A percentile compares a stretch with the other conserved stretches of the same genome.
These are phyloP conservation scores for Ciconia stormi DNA, from an alignment of 2,113 vertebrate genomes.

Conservation along the genomic window DNA sequence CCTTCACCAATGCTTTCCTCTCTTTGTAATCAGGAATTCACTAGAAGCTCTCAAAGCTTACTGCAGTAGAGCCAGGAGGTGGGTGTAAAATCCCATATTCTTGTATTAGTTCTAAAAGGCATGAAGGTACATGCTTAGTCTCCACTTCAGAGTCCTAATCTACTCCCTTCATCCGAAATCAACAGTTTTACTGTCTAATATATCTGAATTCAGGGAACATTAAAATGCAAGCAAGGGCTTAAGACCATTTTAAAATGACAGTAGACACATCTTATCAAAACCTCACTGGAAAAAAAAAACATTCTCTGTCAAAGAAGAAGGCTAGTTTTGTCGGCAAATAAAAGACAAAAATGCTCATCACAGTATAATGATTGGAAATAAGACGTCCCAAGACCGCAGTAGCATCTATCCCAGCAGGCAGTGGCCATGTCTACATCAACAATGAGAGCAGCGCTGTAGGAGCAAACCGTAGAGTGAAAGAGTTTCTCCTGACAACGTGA, in stretches of 20 bases:
- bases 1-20: not conserved
- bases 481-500: not conserved
- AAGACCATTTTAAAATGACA: not conserved
- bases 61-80: not conserved
- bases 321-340: not conserved
- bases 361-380: not conserved
- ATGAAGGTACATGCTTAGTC: not conserved
- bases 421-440: not conserved
- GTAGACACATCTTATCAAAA: not conserved
- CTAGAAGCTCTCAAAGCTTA: not conserved
- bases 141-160: not conserved
- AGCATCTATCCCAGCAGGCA: not conserved
- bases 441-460: not conserved
- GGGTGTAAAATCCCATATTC: not conserved
- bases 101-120: not conserved
- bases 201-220: not conserved
- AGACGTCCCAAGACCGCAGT: not conserved
- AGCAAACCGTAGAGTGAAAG: not conserved
- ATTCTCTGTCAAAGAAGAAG: not conserved
- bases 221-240: not conserved
- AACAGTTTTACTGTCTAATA: not conserved
- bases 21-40: not conserved
- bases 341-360: not conserved
- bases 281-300: not conserved
- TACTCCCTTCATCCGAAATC: not conserved